A percentile compares a stretch with the other conserved stretches of the same genome.
phyloP scores from a whole-genome alignment of 2,888 invertebrate species.

The Tipula confusa region DNA sequence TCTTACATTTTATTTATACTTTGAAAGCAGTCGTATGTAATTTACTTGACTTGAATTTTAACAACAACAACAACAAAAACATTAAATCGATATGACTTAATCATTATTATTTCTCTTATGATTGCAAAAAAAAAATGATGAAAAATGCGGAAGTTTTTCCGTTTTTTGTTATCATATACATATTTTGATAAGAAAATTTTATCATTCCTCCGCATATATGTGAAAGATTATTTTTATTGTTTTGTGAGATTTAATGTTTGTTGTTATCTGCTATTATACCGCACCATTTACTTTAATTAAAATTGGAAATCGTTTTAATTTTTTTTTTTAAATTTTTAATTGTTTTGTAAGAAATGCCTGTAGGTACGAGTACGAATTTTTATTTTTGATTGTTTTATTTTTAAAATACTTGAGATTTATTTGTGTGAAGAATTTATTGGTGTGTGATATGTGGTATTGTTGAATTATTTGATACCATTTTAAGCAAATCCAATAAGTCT shows the following conservation, averaged over 20 bases:
- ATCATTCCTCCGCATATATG: not conserved
- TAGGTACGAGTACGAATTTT: not conserved
- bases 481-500: too few relatives aligned
- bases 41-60: not conserved
- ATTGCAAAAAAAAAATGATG: not conserved
- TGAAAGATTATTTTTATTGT: not conserved
- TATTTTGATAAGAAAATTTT: not conserved
- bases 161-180: conserved; percentile 15
- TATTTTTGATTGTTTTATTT: not conserved
- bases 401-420: not conserved
- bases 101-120: not conserved
- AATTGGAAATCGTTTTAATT: not conserved
- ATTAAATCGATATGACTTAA: conserved; percentile 25
- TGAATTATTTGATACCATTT: too few relatives aligned
- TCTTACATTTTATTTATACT: not conserved
- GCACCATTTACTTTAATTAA: not conserved
- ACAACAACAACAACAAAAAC: not conserved
- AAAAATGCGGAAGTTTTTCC: conserved; percentile 3
- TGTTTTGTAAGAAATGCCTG: not conserved
- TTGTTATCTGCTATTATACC: not conserved
- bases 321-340: not conserved
- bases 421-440: not conserved
- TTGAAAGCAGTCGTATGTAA: not conserved
- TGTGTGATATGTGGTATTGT: too few relatives aligned
- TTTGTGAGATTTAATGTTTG: not conserved